Evolutionary conservation across 1,140 invertebrate species (phyloP).

Genomic region (Drosophila gunungcola): DNA sequence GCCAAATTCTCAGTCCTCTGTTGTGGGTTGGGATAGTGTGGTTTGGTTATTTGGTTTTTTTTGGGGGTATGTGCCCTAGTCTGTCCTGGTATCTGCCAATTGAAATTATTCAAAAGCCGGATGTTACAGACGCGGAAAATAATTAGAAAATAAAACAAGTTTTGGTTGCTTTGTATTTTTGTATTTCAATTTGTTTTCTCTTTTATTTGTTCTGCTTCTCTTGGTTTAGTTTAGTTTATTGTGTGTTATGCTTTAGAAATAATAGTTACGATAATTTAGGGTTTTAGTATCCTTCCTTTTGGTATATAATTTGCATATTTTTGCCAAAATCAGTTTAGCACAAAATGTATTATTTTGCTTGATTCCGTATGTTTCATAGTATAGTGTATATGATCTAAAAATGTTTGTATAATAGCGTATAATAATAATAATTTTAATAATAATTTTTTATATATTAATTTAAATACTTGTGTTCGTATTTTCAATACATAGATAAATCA

Average conservation of each 20-base stretch:
- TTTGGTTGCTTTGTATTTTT: slow-evolving; percentile 61
- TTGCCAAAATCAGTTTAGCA: slow-evolving; percentile 81
- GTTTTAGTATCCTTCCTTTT: slow-evolving; percentile 54
- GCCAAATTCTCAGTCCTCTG: slow-evolving; percentile 63
- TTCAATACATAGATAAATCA: slow-evolving; percentile 70
- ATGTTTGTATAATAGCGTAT: slow-evolving; percentile 74
- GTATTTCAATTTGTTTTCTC: slow-evolving; percentile 63
- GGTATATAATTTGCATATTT: slow-evolving; percentile 76
- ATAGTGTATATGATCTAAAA: slow-evolving; percentile 77
- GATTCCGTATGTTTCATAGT: slow-evolving; percentile 43
- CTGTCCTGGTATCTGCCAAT: slow-evolving; percentile 66
- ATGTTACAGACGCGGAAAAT: slow-evolving; percentile 38
- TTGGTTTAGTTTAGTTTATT: slow-evolving; percentile 49
- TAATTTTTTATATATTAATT: slow-evolving; percentile 58
- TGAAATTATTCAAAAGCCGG: slow-evolving; percentile 37
- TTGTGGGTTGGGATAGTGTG: slow-evolving; percentile 16
- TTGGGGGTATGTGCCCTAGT: slow-evolving; percentile 20
- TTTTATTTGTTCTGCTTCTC: slow-evolving; percentile 72
- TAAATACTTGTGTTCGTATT: slow-evolving; percentile 78
- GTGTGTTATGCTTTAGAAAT: slow-evolving; percentile 72
- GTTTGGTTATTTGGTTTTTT: background rate
- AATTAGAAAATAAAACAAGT: slow-evolving; percentile 75
- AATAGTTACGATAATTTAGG: slow-evolving; percentile 73
- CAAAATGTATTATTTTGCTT: slow-evolving; percentile 61
- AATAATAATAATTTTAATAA: slow-evolving; percentile 73